Evolutionary conservation across 2,113 vertebrate species (phyloP).

Genomic region (Nanorana parkeri): DNA sequence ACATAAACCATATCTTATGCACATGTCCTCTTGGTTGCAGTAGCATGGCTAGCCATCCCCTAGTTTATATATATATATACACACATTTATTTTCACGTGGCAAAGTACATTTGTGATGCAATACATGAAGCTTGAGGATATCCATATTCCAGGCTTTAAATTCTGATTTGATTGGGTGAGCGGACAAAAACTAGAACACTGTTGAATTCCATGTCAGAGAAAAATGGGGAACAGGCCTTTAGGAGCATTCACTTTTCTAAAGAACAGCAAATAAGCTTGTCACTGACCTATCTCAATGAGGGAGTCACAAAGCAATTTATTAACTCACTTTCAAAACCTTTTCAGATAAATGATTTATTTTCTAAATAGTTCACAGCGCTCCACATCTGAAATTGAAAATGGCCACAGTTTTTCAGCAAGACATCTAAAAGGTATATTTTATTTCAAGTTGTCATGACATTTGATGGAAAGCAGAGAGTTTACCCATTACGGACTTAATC

Average conservation of each 20-base stretch:
- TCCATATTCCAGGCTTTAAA: too few relatives aligned
- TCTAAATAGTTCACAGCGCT: conserved; percentile 51
- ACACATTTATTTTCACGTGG: too few relatives aligned
- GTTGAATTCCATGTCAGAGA: background rate
- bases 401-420: conserved; percentile 51
- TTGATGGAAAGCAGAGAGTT: conserved; percentile 54
- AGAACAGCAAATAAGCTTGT: conserved; percentile 29
- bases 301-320: conserved; percentile 46
- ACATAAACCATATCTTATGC: too few relatives aligned
- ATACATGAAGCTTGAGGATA: too few relatives aligned
- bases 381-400: conserved; percentile 50
- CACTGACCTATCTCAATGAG: conserved; percentile 11
- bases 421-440: conserved; percentile 53
- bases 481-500: conserved; percentile 55
- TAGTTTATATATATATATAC: too few relatives aligned
- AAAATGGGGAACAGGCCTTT: conserved; percentile 2
- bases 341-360: conserved; percentile 54
- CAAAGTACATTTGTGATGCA: too few relatives aligned
- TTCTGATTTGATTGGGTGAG: background rate
- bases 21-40: too few relatives aligned
- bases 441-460: conserved; percentile 42
- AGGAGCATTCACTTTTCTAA: background rate
- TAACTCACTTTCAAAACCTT: conserved; percentile 51
- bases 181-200: background rate
- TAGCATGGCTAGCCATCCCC: too few relatives aligned